Evolutionary conservation across 2,113 vertebrate species (phyloP), one percentile per base, ranked within the genome.

Genomic region (Forbesichthys papilliferus): DNA sequence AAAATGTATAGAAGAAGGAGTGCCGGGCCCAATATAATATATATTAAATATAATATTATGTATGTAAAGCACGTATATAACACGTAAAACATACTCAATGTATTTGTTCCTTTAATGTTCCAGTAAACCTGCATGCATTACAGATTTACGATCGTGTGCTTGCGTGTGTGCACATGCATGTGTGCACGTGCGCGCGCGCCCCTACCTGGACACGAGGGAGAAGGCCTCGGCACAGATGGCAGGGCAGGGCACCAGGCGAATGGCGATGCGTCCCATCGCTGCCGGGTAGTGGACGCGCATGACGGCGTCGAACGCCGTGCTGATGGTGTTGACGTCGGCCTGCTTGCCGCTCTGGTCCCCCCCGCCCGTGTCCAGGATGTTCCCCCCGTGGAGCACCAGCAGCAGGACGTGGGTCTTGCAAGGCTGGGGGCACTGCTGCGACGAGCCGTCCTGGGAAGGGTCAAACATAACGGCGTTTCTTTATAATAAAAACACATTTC

Each of bases 321-420:
- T 91, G 20, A 99, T 95, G 49, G 97, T 99, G 90, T 98, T 99
- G 81, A 98, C 87, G 20, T 98, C 98, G 0, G 95, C 96, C 85
- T 99, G 96, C 88, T 99, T 99, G 79, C 96, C 95, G 94, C 87
- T 96, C 86, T 94, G 95, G 79, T 99, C 98, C 4, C 97, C 95
- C 0, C 93, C 84, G n/a, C 97, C 98, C 0, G 95, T 95, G 77
- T 99, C 98, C 91, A 99, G 93, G 90, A 98, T 98, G 91, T 96
- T 99, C 8, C 98, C 98, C 11, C 96, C 98, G 0, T 99, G 98
- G 47, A 99, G 93, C 42, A 99, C 93, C 91, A 99, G 77, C 81
- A 99, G 92, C 60, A 98, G 91, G 77, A 97, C 96, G 0, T 98
- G 96, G 82, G 95, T 94, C 90, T 96, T 95, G 81, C 94, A 96